Evolutionary conservation across 1,140 invertebrate genomes (phyloP), one percentile per base, ranked within the genome.

Genomic region (Physella acuta): DNA sequence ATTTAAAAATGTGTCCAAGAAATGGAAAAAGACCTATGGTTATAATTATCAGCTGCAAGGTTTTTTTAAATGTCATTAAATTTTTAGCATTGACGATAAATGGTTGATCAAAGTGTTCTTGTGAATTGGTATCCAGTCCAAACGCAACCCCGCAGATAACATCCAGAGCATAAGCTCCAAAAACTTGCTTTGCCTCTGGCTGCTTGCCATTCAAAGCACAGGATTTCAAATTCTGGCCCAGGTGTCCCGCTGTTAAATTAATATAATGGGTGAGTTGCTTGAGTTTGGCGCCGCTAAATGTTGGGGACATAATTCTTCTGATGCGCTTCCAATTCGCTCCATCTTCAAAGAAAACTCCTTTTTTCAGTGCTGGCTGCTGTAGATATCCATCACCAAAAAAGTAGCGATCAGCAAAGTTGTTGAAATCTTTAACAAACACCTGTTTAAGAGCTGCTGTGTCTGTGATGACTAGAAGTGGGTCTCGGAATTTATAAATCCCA

Each of bases 111-210:
- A 77, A 72, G 58, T 90, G 84, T 0, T 84, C 80, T n/a, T 89
- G 71, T 0, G 87, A 87, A 71, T 89, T 86, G 5, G 85, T 83
- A 1, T 87, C 78, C 3, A 90, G 68, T 30, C 89, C 89, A 71
- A 89, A 90, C 8, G 86, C 87, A 36, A 86, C 88, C 1, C 81
- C 84, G 1, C 85, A 86, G 33, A 90, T 89, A 0, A 90, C 82
- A 69, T 91, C 90, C 8, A 89, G 88, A 0, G 87, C 86, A 70
- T 87, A 90, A 34, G 84, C 84, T 0, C 84, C 85, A 31, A 85
- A 78, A 1, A 49, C 37, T 0, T 5, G 24, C 26, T 60, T 69
- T 16, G 37, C 67, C 14, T 60, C 67, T 24, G 28, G 14, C 11
- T 0, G 36, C 2, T 11, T 20, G 1, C 56, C 67, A 14, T 69